phyloP scores from a whole-genome alignment of 2,888 invertebrate genomes.

The Hypercompe scribonia region DNA sequence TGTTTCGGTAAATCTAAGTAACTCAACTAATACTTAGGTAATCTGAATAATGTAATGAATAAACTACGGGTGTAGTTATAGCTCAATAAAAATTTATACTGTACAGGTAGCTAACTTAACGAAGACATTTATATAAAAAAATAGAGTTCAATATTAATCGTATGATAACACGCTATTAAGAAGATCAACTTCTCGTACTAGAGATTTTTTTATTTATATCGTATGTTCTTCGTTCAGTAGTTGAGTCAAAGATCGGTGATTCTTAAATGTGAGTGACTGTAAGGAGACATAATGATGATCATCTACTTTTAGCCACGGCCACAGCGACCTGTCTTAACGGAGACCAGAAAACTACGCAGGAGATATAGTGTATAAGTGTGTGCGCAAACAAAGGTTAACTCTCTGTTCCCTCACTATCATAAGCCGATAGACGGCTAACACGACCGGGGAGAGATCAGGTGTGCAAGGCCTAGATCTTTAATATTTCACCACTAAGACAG shows the following conservation, averaged over 20 bases:
- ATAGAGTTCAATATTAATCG: neutral
- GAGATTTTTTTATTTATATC: neutral
- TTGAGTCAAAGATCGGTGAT: neutral
- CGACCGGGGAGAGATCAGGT: too few species aligned
- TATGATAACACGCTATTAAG: neutral
- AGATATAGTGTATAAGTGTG: too few species aligned
- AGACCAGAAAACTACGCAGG: too few species aligned
- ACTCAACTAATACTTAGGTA: neutral
- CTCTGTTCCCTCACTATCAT: too few species aligned
- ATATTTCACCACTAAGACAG: neutral
- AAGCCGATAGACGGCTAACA: too few species aligned
- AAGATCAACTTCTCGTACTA: neutral
- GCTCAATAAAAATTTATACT: too few species aligned
- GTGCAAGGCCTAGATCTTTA: too few species aligned
- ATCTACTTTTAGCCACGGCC: too few species aligned
- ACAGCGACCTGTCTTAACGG: too few species aligned
- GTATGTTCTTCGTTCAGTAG: too few species aligned
- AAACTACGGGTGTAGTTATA: too few species aligned
- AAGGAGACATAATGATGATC: neutral
- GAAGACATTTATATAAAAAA: neutral
- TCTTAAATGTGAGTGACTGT: neutral
- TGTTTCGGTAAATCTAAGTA: neutral
- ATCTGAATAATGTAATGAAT: neutral
- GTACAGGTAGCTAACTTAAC: neutral
- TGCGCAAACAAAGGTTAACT: too few species aligned